Conservation (phyloP, 2,797 vertebrate genomes). For the Eptatretus atami region DNA sequence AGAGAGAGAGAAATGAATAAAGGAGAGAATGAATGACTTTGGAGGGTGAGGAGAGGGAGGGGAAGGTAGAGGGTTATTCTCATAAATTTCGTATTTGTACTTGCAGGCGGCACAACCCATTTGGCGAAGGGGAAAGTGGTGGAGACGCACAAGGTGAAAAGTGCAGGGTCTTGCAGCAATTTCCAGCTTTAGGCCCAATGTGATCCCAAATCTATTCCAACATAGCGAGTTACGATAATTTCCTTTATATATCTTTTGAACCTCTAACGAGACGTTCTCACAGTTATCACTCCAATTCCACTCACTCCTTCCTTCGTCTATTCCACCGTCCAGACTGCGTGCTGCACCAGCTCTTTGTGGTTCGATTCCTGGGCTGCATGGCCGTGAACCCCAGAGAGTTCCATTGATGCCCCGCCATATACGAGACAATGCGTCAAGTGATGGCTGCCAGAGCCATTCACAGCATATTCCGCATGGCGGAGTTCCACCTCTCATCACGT, state of each 20-base stretch:
- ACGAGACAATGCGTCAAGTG: slow-evolving; percentile 94
- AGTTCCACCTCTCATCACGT: slow-evolving; percentile 88
- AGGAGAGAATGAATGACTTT: too few relatives aligned
- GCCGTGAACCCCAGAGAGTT: slow-evolving; percentile 48
- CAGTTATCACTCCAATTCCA: too few relatives aligned
- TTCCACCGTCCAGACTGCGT: slow-evolving; percentile 40
- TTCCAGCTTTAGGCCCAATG: slow-evolving; percentile 29
- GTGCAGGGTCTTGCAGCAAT: slow-evolving; percentile 14
- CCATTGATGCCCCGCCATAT: slow-evolving; percentile 34
- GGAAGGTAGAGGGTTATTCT: too few relatives aligned
- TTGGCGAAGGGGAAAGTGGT: slow-evolving; percentile 47
- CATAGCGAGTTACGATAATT: too few relatives aligned
- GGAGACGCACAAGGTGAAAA: too few relatives aligned
- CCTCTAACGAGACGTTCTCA: too few relatives aligned
- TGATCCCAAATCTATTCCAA: not conserved
- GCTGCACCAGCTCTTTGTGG: slow-evolving; percentile 85
- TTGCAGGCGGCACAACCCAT: slow-evolving; percentile 66
- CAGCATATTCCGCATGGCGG: slow-evolving; percentile 93
- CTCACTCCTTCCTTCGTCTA: slow-evolving; percentile 7
- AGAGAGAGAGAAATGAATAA: too few relatives aligned
- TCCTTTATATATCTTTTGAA: too few relatives aligned
- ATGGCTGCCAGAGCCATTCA: slow-evolving; percentile 79
- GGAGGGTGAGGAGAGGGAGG: too few relatives aligned
- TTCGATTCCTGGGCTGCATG: slow-evolving; percentile 91
- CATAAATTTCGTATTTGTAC: slow-evolving; percentile 8